Conservation (phyloP, 2,888 invertebrate genomes). For the Ichneumoninae sp. region DNA sequence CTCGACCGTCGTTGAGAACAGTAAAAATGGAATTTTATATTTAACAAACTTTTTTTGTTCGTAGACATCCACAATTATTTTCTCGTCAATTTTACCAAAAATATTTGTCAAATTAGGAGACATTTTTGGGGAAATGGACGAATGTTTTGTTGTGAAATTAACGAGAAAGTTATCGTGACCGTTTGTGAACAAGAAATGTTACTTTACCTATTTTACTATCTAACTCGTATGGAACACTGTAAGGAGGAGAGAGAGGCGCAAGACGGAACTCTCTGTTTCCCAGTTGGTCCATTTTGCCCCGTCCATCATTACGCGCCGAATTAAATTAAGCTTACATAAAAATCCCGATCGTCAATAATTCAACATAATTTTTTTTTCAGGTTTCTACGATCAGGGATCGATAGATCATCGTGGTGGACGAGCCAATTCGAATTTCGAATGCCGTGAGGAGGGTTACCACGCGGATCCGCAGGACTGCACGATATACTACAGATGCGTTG, state of each 20-base stretch:
- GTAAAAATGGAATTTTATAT: no score
- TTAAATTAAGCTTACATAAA: neutral
- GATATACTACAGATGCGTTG: slow-evolving; percentile 91
- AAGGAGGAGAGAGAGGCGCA: neutral
- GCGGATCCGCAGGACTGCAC: slow-evolving; percentile 90
- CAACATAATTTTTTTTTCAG: slow-evolving; percentile 28
- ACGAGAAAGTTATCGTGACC: no score
- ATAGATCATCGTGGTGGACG: neutral
- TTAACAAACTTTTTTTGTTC: no score
- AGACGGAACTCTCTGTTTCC: neutral
- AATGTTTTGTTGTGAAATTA: no score
- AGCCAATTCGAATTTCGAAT: slow-evolving; percentile 83
- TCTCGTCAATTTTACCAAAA: no score
- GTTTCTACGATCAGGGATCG: slow-evolving; percentile 15
- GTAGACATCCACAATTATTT: no score
- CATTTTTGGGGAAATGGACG: no score
- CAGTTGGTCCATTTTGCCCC: neutral
- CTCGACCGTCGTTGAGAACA: no score
- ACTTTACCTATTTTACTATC: neutral
- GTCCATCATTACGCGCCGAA: neutral
- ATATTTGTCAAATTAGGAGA: no score
- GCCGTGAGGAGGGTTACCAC: slow-evolving; percentile 89
- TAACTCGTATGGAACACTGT: neutral
- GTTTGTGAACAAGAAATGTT: neutral
- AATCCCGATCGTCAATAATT: neutral